A percentile compares a stretch with the other conserved stretches of the same genome.
Evolutionary conservation across 1,140 invertebrate species (phyloP).

Genomic region (Adoxophyes honmai): DNA sequence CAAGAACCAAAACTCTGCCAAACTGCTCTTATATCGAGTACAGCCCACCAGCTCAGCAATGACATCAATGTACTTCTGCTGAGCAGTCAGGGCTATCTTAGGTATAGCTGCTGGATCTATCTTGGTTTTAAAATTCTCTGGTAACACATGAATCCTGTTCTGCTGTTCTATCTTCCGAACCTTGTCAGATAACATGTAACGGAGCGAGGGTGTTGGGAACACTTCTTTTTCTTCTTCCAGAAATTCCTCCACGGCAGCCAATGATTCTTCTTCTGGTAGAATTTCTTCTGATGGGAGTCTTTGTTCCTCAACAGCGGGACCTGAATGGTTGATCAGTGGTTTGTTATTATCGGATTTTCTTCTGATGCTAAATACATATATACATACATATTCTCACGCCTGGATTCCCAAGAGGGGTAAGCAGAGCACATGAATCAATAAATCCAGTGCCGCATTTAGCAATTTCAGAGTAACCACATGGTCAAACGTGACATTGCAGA

Average conservation of each 20-base stretch:
- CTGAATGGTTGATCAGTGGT: too few relatives aligned
- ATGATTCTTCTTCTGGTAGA: neutral
- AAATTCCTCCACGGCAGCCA: conserved; percentile 24
- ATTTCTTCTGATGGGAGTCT: neutral
- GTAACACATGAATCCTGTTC: conserved; percentile 55
- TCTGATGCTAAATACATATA: too few relatives aligned
- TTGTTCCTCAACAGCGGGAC: conserved; percentile 23
- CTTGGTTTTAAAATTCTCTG: conserved; percentile 45
- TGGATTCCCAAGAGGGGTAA: too few relatives aligned
- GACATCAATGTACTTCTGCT: conserved; percentile 53
- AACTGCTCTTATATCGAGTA: conserved; percentile 44
- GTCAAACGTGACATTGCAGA: too few relatives aligned
- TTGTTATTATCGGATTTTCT: too few relatives aligned
- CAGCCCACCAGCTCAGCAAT: conserved; percentile 53
- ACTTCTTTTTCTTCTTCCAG: conserved; percentile 34
- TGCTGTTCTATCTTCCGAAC: conserved; percentile 41
- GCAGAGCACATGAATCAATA: too few relatives aligned
- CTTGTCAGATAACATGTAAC: conserved; percentile 44
- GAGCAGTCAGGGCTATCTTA: conserved; percentile 42
- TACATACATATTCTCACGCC: too few relatives aligned
- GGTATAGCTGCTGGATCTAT: conserved; percentile 54
- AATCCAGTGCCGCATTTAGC: too few relatives aligned
- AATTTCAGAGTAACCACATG: too few relatives aligned
- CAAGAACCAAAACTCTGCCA: conserved; percentile 66
- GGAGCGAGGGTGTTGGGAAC: conserved; percentile 53